Evolutionary conservation across 2,797 vertebrate genomes (phyloP), one percentile per base, ranked within the genome.

Genomic region (Phataginus tetradactyla): DNA sequence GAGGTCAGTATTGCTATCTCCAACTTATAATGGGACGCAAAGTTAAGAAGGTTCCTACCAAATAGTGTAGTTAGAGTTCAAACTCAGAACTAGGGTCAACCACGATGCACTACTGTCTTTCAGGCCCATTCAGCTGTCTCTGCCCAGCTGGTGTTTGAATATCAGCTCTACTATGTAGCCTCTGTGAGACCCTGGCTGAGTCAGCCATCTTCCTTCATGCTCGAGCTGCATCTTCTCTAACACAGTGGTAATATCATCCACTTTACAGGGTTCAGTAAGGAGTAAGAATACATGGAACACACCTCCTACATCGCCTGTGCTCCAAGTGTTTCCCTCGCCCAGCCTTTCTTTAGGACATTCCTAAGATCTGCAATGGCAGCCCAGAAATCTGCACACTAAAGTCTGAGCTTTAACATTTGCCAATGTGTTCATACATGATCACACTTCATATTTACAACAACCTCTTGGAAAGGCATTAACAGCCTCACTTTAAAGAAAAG

Each of bases 241-340:
- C 45, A 39, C 0, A 18, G 49, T 5, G 7, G 6, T 10, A 32
- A 88, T 32, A 64, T 45, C 51, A 61, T 1, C 37, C 29, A 5
- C 2, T 15, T 34, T 55, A 27, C 10, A 6, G 7, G 2, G 2
- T 12, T 80, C 66, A 45, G 23, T 21, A 15, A 49, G 49, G 21
- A 86, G 77, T 13, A 4, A 32, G n/a, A 32, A 53, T 25, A 69
- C 7, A 11, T 13, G 3, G 18, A 63, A 71, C 18, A 6, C 34
- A 32, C 18, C 42, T 2, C 6, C 11, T 2, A 29, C 21, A 37
- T 0, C 55, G 21, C 18, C 32, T 1, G 0, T 18, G 14, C 20
- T 27, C 45, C 8, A 71, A 80, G 15, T 29, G n/a, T 21, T 29
- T 49, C 64, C 25, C 15, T 71, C 23, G 13, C 7, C 7, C 51